phyloP scores from a whole-genome alignment of 2,797 vertebrate species.

The Lophotriccus pileatus region DNA sequence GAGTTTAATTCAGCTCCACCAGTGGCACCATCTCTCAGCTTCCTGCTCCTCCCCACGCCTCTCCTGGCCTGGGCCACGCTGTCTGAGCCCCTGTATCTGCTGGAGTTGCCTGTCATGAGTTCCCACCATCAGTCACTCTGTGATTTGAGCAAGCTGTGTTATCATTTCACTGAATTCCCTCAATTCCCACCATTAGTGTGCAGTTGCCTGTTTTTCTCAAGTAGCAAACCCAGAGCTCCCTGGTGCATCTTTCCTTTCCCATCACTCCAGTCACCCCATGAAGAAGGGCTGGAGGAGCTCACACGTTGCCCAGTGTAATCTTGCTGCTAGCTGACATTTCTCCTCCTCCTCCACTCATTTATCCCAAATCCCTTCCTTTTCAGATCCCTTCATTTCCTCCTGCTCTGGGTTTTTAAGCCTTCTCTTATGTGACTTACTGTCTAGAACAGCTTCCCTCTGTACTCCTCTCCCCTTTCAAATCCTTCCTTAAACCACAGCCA shows the following conservation, averaged over 20 bases:
- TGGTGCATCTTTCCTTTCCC: neutral
- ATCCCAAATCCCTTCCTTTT: slow-evolving; percentile 51
- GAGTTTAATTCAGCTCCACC: neutral
- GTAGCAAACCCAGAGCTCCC: neutral
- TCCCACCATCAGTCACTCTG: neutral
- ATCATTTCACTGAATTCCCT: neutral
- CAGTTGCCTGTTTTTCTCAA: neutral
- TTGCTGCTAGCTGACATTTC: slow-evolving; percentile 9
- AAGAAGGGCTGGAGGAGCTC: neutral
- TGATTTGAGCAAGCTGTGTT: neutral
- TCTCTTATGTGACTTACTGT: slow-evolving; percentile 48
- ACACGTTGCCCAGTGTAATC: neutral
- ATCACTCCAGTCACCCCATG: neutral
- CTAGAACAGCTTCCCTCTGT: slow-evolving; percentile 46
- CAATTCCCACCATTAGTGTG: neutral
- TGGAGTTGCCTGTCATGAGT: neutral
- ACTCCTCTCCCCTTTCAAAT: slow-evolving; percentile 46
- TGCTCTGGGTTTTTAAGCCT: slow-evolving; percentile 26
- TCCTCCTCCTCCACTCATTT: slow-evolving; percentile 46
- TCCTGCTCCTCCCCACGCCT: neutral
- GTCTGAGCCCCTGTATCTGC: neutral
- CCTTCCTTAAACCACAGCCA: slow-evolving; percentile 44
- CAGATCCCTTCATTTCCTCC: slow-evolving; percentile 49
- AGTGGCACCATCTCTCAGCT: neutral
- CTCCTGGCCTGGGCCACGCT: neutral